Evolutionary conservation across 2,113 vertebrate genomes (phyloP), one percentile per base, ranked within the genome.

Genomic region (Chloroceryle aenea): DNA sequence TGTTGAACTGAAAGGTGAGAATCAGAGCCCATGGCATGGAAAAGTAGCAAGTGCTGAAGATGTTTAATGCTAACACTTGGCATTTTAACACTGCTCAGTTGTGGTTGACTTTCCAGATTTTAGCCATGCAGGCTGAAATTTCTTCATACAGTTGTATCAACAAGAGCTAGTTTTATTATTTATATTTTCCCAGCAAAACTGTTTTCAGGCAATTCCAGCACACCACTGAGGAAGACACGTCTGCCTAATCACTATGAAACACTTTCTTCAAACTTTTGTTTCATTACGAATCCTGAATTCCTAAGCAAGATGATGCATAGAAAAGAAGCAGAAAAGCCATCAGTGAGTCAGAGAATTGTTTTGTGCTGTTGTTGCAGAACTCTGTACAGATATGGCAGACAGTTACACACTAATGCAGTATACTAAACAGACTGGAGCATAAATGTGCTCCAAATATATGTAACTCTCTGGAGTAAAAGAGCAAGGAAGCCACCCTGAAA

Each of bases 61-160:
- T 15, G 13, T 36, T 50, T 77, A 73, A 74, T 18, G 25, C 14
- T 77, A 73, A 74, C 23, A 30, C 19, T 73, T 73, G n/a, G 75
- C 38, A 36, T 14, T 63, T 55, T 63, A 62, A 30, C 10, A 9
- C 25, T 53, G 61, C 45, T 17, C 15, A 34, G 21, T 22, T 66
- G 45, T 59, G 77, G 22, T 17, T 67, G 38, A 25, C 75, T 76
- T 92, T 64, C 53, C n/a, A 50, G 8, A 88, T 25, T 58, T 88
- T 5, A 50, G 7, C n/a, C 10, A 20, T 14, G 34, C 29, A 90
- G 14, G 19, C 0, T 77, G 59, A 80, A 66, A 80, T 76, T 25
- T 58, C 25, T 76, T 76, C 58, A 34, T 62, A 52, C 34, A 29
- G 8, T n/a, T 64, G 3, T 73, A 12, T 76, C 0, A 0, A 26